Conservation (phyloP, 1,140 invertebrate genomes). For the Temnothorax curvispinosus region DNA sequence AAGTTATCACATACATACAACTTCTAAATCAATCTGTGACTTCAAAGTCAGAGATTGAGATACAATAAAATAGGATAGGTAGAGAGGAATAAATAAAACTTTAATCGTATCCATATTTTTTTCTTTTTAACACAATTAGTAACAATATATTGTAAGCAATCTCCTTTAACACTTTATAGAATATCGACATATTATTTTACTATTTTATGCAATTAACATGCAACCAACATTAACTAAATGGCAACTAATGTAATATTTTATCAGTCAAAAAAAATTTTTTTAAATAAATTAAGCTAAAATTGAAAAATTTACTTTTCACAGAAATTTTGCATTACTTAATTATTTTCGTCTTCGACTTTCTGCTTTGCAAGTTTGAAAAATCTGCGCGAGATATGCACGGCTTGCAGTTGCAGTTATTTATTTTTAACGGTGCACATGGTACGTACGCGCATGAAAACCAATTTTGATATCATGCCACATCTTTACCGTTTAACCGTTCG, state of each 20-base stretch:
- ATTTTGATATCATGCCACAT: constrained; percentile 30
- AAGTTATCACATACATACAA: background rate
- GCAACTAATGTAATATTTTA: background rate
- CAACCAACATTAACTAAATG: background rate
- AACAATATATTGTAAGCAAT: background rate
- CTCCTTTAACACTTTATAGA: background rate
- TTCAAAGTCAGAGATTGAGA: background rate
- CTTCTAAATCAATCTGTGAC: background rate
- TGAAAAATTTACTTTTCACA: background rate
- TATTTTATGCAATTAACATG: background rate
- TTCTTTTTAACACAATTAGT: background rate
- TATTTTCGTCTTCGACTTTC: background rate
- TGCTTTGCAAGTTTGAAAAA: background rate
- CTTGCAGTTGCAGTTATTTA: constrained; percentile 11
- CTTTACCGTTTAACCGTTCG: constrained; percentile 22
- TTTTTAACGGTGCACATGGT: background rate
- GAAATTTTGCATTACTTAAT: background rate
- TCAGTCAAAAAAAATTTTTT: background rate
- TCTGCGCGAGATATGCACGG: background rate
- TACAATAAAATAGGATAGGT: background rate
- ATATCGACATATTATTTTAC: background rate
- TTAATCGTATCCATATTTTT: background rate
- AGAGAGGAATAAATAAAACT: background rate
- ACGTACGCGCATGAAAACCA: constrained; percentile 23
- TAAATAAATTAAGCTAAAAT: background rate